These are phyloP conservation scores for Eupithecia dodoneata DNA, from an alignment of 2,888 invertebrate species.

Conservation along the genomic window DNA sequence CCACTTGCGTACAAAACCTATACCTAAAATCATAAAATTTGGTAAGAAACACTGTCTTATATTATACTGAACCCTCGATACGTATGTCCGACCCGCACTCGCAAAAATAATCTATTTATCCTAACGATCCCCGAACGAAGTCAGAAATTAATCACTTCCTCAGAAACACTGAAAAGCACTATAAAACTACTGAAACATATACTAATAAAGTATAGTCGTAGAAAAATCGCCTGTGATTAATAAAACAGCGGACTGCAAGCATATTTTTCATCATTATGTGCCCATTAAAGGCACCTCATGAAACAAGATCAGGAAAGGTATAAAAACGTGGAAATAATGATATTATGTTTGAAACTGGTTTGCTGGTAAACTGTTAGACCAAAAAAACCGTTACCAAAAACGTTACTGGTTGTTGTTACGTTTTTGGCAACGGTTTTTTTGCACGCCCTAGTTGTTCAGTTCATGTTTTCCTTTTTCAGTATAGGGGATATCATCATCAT, in stretches of 20 bases:
- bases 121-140: constrained; percentile 17
- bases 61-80: no score
- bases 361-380: not conserved
- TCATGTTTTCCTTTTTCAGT: not conserved
- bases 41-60: no score
- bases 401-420: not conserved
- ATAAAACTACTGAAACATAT: constrained; percentile 36
- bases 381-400: no score
- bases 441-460: not conserved
- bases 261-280: constrained; percentile 74
- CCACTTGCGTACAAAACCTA: no score
- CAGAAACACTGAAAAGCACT: constrained; percentile 55
- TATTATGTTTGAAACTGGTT: not conserved
- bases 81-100: no score
- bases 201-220: constrained; percentile 40
- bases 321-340: constrained; percentile 24
- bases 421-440: not conserved
- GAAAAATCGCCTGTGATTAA: constrained; percentile 62
- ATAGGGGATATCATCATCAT: not conserved
- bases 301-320: constrained; percentile 55
- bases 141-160: constrained; percentile 24
- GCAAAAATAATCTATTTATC: not conserved
- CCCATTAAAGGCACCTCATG: constrained; percentile 64
- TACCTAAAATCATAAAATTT: no score
- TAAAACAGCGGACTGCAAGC: constrained; percentile 57